Conservation (phyloP, 2,797 vertebrate genomes). For the Scleropages formosus region DNA sequence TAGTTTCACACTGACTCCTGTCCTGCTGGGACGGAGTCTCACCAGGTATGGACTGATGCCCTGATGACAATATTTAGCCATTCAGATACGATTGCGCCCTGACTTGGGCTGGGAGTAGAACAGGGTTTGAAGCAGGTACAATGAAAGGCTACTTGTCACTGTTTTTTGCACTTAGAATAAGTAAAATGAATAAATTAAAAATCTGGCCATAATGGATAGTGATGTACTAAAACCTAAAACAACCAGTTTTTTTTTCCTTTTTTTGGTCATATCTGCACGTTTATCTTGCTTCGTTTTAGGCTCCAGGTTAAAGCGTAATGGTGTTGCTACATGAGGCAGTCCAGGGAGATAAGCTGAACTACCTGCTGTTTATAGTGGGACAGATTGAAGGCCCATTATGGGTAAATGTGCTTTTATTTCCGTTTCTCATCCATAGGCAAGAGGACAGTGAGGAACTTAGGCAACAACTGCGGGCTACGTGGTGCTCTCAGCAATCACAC, state of each 20-base stretch:
- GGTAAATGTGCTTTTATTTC: constrained; percentile 53
- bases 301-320: constrained; percentile 6
- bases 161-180: no score
- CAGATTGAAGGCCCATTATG: constrained; percentile 50
- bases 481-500: not conserved
- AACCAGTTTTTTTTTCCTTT: no score
- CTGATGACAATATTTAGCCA: constrained; percentile 15
- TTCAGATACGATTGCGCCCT: not conserved
- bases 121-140: not conserved
- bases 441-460: constrained; percentile 24
- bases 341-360: not conserved
- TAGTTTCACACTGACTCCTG: constrained; percentile 21
- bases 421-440: constrained; percentile 46
- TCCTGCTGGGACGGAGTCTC: not conserved
- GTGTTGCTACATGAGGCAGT: not conserved
- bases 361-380: constrained; percentile 46
- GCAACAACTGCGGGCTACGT: not conserved
- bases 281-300: not conserved
- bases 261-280: not conserved
- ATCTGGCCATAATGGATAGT: no score
- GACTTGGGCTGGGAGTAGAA: not conserved
- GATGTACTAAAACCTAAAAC: no score
- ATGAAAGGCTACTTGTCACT: no score
- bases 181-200: not conserved
- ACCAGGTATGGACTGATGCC: not conserved